Percentiles rank a stretch among this genome's conserved stretches.
Evolutionary conservation across 2,113 vertebrate species (phyloP).

Genomic region (Osmerus mordax): DNA sequence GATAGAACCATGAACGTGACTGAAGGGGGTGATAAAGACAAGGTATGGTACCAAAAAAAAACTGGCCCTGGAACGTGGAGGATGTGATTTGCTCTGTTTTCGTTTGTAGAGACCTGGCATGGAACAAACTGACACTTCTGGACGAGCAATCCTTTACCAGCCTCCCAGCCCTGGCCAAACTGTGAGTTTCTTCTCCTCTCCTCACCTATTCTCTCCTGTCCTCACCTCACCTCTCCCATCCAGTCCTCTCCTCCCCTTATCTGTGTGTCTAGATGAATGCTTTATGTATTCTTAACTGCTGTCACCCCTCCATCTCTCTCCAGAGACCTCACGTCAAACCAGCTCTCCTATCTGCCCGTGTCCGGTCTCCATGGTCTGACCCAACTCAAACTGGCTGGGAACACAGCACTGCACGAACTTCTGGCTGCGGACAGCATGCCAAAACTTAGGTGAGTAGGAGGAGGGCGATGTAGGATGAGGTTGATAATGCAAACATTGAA

Average conservation of each 20-base stretch:
- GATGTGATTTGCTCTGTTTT: neutral
- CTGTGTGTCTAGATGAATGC: neutral
- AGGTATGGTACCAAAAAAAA: too few relatives aligned
- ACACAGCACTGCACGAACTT: constrained; percentile 81
- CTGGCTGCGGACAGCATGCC: constrained; percentile 86
- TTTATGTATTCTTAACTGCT: neutral
- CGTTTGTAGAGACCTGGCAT: constrained; percentile 82
- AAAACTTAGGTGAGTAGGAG: constrained; percentile 81
- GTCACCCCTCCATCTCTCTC: constrained; percentile 56
- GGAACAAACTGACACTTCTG: constrained; percentile 83
- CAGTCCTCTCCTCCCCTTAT: neutral
- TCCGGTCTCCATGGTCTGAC: constrained; percentile 85
- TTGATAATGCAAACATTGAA: too few relatives aligned
- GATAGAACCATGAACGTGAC: too few relatives aligned
- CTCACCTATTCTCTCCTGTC: constrained; percentile 4
- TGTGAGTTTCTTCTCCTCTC: constrained; percentile 77
- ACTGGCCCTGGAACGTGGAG: neutral
- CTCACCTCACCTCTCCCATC: neutral
- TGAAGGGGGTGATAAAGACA: too few relatives aligned
- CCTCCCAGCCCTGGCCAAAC: constrained; percentile 84
- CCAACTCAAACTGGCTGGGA: constrained; percentile 93
- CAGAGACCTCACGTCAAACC: constrained; percentile 93
- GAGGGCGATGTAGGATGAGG: neutral
- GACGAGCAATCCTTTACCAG: constrained; percentile 81
- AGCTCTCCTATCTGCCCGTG: constrained; percentile 85